Percentiles rank a stretch among this genome's conserved stretches.
phyloP scores from a whole-genome alignment of 1,140 invertebrate genomes.

The Portunus trituberculatus region DNA sequence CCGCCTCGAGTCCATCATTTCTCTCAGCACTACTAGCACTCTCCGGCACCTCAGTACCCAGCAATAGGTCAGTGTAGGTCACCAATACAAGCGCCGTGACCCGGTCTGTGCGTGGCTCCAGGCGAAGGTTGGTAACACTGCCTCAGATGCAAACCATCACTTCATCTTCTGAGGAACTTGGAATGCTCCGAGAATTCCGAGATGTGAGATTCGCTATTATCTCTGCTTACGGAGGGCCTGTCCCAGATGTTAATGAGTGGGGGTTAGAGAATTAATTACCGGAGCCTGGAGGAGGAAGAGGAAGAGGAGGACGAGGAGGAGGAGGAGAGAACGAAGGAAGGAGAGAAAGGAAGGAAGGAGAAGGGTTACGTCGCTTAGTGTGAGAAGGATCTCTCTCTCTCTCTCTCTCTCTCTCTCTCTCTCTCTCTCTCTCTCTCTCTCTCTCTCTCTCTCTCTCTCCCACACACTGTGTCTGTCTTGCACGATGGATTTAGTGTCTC shows the following conservation, averaged over 20 bases:
- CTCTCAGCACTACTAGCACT: neutral
- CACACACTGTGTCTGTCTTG: constrained; percentile 38
- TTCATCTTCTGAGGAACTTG: constrained; percentile 59
- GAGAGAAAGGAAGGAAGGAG: neutral
- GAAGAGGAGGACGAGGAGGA: neutral
- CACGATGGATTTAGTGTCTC: constrained; percentile 43
- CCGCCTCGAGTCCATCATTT: neutral
- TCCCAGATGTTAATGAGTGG: constrained; percentile 75
- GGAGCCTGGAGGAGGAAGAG: neutral
- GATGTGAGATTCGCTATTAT: constrained; percentile 76
- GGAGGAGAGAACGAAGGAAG: neutral
- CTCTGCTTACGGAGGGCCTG: constrained; percentile 75
- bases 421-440: constrained; percentile 34
- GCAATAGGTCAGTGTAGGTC: no score
- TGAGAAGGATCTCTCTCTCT: neutral
- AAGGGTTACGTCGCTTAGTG: neutral
- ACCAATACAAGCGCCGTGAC: neutral
- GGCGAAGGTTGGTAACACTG: constrained; percentile 47
- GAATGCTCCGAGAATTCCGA: constrained; percentile 67
- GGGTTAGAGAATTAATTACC: constrained; percentile 75
- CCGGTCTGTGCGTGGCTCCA: neutral
- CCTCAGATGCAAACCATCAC: constrained; percentile 32
- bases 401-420: constrained; percentile 56
- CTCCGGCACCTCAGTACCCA: neutral
- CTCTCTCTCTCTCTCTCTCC: constrained; percentile 36